Base-by-base conservation (phyloP, 92 coral and sea anemone genomes). In the Umimayanthus chanpuru region DNA sequence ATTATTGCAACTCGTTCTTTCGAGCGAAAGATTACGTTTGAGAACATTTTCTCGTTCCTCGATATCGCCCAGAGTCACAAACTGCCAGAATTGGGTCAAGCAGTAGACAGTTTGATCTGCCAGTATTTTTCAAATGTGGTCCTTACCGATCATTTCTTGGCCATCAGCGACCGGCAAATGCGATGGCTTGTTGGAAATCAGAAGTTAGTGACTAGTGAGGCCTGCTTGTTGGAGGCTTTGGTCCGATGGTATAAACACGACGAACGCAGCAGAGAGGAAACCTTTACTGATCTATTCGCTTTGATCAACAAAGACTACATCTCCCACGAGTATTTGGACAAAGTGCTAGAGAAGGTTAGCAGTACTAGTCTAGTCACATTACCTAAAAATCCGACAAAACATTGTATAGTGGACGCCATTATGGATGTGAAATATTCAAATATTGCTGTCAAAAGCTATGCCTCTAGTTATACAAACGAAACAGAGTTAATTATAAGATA, bases 161-260 rank as follows among this genome's bases (percentile, higher is more conserved):
- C 83, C 26, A 30, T 79, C 14, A 64, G 50, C 67, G 83, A 8
- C 32, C 55, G 25, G 15, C 28, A 18, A 26, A 79, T 79, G 83
- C 58, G 61, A 32, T 79, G 83, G 83, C 55, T 79, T 16, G n/a
- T 55, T 18, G 55, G 40, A 7, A 79, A 79, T 47, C 29, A 79
- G 83, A 28, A 55, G 38, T 9, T 79, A 16, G 67, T 79, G 21
- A 50, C 71, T 0, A 79, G 68, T 32, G 83, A 79, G 28, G 83
- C 83, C 6, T 30, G n/a, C 14, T 79, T 79, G 40, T 8, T 79
- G 83, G 83, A 79, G 12, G 83, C 83, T 5, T 23, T 79, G 32
- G 28, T 79, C 67, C 29, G 65, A 79, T 79, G 82, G 82, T 79
- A 79, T n/a, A 55, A 79, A 7, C 58, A 79, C 25, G 82, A 79